Conservation (phyloP, 35 echinoderm and acorn worm species). For the Patiria miniata region DNA sequence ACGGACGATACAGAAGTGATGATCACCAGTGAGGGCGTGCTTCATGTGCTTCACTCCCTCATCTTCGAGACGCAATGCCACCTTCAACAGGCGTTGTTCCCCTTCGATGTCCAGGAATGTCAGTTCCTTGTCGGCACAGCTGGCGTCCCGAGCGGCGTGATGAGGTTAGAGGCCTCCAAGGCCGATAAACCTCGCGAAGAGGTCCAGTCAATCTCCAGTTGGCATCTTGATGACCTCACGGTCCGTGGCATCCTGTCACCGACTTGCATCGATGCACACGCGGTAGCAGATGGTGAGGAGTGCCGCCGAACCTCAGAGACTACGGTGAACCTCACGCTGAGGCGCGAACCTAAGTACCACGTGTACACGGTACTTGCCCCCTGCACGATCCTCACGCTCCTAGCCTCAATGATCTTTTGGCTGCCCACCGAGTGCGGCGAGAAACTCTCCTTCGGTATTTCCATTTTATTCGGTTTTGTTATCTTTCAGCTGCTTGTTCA, state of each 20-base stretch:
- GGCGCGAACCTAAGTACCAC: neutral
- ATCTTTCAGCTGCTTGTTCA: slow-evolving; percentile 25
- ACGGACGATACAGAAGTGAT: neutral
- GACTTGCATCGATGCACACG: neutral
- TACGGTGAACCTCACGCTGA: neutral
- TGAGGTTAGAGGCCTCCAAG: neutral
- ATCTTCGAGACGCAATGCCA: neutral
- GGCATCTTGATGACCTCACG: neutral
- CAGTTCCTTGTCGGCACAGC: neutral
- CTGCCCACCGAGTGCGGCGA: slow-evolving; percentile 31
- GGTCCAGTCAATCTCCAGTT: neutral
- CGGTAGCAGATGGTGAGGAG: neutral
- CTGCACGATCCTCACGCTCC: neutral
- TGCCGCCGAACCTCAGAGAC: neutral
- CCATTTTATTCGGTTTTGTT: slow-evolving; percentile 21
- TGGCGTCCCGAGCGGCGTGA: neutral
- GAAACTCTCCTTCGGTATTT: slow-evolving; percentile 24
- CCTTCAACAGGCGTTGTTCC: neutral
- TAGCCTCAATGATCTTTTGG: slow-evolving; percentile 1
- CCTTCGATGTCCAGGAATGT: neutral
- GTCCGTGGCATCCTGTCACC: accelerated
- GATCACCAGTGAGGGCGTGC: neutral
- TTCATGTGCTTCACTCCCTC: neutral
- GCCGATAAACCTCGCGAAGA: neutral
- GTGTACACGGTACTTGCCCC: neutral